These are phyloP conservation scores for Colinus virginianus DNA, from an alignment of 2,113 vertebrate genomes.

Conservation along the genomic window DNA sequence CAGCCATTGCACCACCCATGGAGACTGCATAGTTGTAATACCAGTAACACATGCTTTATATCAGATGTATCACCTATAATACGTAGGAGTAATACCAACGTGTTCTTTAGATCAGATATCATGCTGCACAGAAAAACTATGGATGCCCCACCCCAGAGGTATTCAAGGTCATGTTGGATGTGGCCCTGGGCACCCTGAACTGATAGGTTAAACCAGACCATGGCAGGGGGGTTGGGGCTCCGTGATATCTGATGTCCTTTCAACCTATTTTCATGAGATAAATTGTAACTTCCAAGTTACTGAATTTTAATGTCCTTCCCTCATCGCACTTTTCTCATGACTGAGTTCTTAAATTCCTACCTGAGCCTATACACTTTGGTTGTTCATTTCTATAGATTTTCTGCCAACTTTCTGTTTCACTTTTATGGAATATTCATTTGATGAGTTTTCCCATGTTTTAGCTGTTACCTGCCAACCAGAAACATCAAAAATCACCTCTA, in stretches of 20 bases:
- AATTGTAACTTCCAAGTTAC: not conserved
- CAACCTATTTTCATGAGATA: not conserved
- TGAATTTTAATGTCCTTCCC: not conserved
- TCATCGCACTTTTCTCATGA: not conserved
- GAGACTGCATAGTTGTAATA: not conserved
- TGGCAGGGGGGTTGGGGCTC: too few relatives aligned
- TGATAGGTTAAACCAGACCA: too few relatives aligned
- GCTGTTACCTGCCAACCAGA: not conserved
- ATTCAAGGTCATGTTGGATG: too few relatives aligned
- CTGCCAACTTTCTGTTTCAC: not conserved
- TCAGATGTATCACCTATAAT: not conserved
- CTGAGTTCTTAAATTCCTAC: not conserved
- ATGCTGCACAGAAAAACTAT: too few relatives aligned
- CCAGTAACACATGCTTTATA: not conserved
- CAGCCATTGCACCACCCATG: not conserved
- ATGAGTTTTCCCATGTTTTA: not conserved
- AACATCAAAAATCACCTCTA: rapidly evolving
- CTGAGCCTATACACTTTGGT: not conserved
- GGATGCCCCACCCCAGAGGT: too few relatives aligned
- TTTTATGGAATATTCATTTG: not conserved
- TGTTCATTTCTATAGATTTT: not conserved
- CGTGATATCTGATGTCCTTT: too few relatives aligned
- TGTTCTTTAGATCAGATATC: not conserved
- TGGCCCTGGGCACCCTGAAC: too few relatives aligned
- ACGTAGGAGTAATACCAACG: not conserved